Conservation (phyloP, 2,113 vertebrate species). For the Indicator indicator region DNA sequence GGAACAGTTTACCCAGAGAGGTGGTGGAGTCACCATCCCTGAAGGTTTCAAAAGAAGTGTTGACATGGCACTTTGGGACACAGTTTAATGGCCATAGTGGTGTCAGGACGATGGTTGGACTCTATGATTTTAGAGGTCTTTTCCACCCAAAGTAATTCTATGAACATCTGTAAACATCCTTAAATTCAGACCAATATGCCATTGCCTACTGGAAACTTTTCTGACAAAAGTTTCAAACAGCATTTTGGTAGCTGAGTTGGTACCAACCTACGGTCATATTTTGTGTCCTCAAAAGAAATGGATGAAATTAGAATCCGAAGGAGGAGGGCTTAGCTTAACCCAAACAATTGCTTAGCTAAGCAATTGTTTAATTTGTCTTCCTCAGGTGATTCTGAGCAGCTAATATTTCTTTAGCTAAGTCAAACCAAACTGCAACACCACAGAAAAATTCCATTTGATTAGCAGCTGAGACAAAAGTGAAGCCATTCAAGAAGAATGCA, state of each 20-base stretch:
- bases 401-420: not conserved
- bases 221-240: not conserved
- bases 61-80: too few species aligned
- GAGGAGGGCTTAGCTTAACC: not conserved
- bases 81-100: too few species aligned
- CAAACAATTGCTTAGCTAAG: not conserved
- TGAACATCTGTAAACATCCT: not conserved
- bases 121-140: too few species aligned
- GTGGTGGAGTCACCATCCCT: too few species aligned
- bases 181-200: not conserved
- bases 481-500: not conserved
- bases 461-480: not conserved
- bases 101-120: too few species aligned
- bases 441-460: constrained; percentile 24
- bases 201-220: not conserved
- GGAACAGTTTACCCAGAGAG: too few species aligned
- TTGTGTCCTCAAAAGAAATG: not conserved
- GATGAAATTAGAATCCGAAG: not conserved
- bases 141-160: too few species aligned
- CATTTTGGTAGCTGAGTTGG: not conserved
- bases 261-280: not conserved
- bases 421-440: not conserved
- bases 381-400: not conserved
- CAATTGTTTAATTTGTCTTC: not conserved
- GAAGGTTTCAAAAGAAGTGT: too few species aligned